Conservation (phyloP, 2,113 vertebrate genomes). For the Sylvilagus bachmani region DNA sequence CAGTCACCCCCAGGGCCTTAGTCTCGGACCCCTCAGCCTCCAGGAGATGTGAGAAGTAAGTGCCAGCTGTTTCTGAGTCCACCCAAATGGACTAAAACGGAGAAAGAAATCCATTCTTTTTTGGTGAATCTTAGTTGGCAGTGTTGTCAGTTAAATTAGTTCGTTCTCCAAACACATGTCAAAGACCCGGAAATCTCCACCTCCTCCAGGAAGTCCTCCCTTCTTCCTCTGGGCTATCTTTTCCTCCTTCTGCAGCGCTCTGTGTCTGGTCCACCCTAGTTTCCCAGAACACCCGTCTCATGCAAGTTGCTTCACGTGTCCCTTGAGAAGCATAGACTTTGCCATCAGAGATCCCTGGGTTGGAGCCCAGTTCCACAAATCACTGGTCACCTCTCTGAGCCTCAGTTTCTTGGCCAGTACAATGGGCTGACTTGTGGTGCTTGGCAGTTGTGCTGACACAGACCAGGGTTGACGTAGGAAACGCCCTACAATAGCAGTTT, state of each 20-base stretch:
- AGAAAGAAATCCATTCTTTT: neutral
- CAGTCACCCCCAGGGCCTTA: no score
- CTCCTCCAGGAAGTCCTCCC: neutral
- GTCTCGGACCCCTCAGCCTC: neutral
- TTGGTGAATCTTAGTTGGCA: neutral
- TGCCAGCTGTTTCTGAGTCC: neutral
- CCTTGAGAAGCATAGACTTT: neutral
- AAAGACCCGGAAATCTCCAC: neutral
- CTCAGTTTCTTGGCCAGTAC: neutral
- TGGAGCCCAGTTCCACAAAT: neutral
- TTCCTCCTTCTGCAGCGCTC: neutral
- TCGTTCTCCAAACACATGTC: neutral
- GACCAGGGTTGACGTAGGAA: neutral
- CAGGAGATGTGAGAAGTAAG: neutral
- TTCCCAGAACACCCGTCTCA: neutral
- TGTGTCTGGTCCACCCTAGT: neutral
- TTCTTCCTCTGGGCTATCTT: neutral
- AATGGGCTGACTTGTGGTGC: neutral
- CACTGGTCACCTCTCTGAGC: neutral
- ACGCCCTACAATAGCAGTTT: neutral
- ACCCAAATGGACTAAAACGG: neutral
- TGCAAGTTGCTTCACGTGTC: neutral
- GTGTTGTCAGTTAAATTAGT: neutral
- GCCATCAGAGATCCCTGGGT: neutral
- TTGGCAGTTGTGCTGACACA: neutral